Evolutionary conservation across 2,888 invertebrate species (phyloP), one percentile per base, ranked within the genome.

Genomic region (Pegoplata infirma): DNA sequence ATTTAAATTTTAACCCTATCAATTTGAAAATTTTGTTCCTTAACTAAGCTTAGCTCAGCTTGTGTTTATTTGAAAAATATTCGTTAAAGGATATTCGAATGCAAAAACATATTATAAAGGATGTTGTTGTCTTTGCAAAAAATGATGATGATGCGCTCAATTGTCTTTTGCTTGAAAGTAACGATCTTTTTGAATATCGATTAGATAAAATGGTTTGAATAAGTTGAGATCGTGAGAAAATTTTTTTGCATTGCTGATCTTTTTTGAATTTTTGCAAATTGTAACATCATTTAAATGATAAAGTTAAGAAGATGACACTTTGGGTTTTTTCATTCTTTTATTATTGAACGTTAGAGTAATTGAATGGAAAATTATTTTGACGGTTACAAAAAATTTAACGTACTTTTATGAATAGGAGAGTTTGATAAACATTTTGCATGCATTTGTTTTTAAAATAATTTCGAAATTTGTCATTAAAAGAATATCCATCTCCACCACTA

Each of bases 1-100:
- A 87, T 87, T 86, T 80, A 85, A 86, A 86, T 86, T 58, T 63
- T 75, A 79, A 79, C 66, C 75, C 75, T 58, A 61, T 68, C 69
- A 40, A 40, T 36, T 36, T 10, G 36, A 40, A 40, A n/a, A n/a
- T n/a, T 40, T n/a, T 40, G 32, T 32, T 1, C 32, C 3, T 28
- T n/a, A 6, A 7, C 10, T 32, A 10, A 10, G 10, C 32, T 1
- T 32, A 56, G 63, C 58, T 40, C 63, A 74, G 64, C 78, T 77
- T 80, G 75, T 53, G 21, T 53, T 66, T 40, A n/a, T 40, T 40
- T 40, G n/a, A 8, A 32, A n/a, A n/a, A n/a, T n/a, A n/a, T n/a
- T n/a, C n/a, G n/a, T n/a, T n/a, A n/a, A n/a, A 40, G 36, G 14
- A 40, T 40, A n/a, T 12, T n/a, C 12, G 36, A 1, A n/a, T 40